These are phyloP conservation scores for Polypedilum vanderplanki DNA, from an alignment of 1,140 invertebrate species.

Conservation along the genomic window DNA sequence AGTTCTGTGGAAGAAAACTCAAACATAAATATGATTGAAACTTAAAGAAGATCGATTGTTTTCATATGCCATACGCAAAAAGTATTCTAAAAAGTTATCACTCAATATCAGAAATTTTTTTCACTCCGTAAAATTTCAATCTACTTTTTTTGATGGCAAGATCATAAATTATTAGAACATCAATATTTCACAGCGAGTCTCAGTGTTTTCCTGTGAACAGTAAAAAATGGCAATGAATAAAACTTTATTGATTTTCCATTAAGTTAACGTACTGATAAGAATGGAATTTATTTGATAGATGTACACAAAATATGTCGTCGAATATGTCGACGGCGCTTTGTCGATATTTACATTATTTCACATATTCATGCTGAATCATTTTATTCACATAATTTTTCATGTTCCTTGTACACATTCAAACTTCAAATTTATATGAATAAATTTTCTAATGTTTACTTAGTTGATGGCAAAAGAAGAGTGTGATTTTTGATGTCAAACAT, in stretches of 20 bases:
- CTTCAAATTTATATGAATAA: not conserved
- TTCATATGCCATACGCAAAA: too few relatives aligned
- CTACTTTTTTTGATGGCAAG: not conserved
- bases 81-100: too few relatives aligned
- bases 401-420: not conserved
- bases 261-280: constrained; percentile 18
- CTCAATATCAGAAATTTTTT: too few relatives aligned
- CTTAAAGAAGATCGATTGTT: too few relatives aligned
- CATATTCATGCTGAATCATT: not conserved
- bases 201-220: not conserved
- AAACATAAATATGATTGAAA: too few relatives aligned
- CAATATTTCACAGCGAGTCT: not conserved
- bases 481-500: not conserved
- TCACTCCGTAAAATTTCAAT: not conserved
- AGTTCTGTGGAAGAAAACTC: too few relatives aligned
- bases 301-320: not conserved
- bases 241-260: constrained; percentile 3
- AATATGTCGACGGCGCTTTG: not conserved
- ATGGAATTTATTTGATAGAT: not conserved
- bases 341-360: not conserved
- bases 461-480: too few relatives aligned
- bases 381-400: not conserved
- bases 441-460: too few relatives aligned
- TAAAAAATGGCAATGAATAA: constrained; percentile 9
- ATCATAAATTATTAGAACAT: constrained; percentile 14